Evolutionary conservation across 2,797 vertebrate genomes (phyloP).

Genomic region (Phrynocephalus vlangalii): DNA sequence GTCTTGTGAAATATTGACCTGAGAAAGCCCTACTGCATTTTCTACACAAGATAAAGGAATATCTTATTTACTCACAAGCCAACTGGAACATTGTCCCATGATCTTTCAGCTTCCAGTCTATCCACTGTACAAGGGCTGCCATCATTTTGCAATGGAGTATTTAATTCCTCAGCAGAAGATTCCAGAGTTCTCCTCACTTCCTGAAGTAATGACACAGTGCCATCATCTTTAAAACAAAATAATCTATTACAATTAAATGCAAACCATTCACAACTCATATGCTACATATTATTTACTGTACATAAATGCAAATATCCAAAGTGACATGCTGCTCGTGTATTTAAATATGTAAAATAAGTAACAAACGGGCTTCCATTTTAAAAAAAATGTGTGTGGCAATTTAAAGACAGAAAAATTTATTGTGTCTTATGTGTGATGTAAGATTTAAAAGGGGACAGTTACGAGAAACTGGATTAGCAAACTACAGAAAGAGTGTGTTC

Average conservation of each 20-base stretch:
- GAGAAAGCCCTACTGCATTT: background rate
- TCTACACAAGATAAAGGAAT: background rate
- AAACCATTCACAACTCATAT: background rate
- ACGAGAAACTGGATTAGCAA: background rate
- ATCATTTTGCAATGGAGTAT: constrained; percentile 46
- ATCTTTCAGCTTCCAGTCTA: constrained; percentile 79
- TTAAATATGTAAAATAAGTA: background rate
- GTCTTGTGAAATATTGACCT: background rate
- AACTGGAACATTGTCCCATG: constrained; percentile 81
- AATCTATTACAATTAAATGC: background rate
- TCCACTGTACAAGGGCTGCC: constrained; percentile 78
- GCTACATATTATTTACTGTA: background rate
- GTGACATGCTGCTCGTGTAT: background rate
- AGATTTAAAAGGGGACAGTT: too few species aligned
- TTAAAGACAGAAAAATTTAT: background rate
- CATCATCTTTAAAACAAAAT: constrained; percentile 9
- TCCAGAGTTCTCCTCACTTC: constrained; percentile 79
- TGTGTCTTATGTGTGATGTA: too few species aligned
- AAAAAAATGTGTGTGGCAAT: background rate
- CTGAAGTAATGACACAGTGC: constrained; percentile 72
- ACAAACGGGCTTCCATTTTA: background rate
- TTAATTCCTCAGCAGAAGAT: constrained; percentile 55
- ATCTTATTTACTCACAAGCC: constrained; percentile 76
- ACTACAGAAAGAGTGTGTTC: too few species aligned
- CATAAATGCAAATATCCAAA: background rate